A percentile compares a stretch with the other conserved stretches of the same genome.
Evolutionary conservation across 1,140 invertebrate species (phyloP).

Genomic region (Gryon sp.): DNA sequence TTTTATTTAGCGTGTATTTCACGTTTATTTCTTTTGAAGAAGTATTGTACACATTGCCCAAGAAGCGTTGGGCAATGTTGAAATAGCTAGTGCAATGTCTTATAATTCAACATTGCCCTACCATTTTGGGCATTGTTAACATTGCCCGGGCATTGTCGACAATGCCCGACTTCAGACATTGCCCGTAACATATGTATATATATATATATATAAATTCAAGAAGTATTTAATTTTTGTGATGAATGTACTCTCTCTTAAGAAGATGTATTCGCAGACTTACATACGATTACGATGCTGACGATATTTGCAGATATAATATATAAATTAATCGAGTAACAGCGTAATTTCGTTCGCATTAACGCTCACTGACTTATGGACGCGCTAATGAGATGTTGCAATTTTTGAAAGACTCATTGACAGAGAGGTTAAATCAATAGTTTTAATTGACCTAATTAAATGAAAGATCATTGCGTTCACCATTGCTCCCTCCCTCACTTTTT

Average conservation of each 20-base stretch:
- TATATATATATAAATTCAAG: constrained; percentile 37
- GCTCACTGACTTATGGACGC: constrained; percentile 21
- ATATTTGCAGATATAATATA: constrained; percentile 15
- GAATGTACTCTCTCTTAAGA: constrained; percentile 46
- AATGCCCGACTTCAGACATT: too few relatives aligned
- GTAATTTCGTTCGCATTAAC: constrained; percentile 38
- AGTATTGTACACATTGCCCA: too few relatives aligned
- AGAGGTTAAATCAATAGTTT: constrained; percentile 15
- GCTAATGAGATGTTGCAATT: constrained; percentile 45
- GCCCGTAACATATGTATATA: too few relatives aligned
- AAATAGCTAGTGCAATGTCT: too few relatives aligned
- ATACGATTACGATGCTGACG: constrained; percentile 32
- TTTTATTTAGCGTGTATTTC: too few relatives aligned
- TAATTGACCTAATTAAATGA: constrained; percentile 44
- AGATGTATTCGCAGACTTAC: constrained; percentile 35
- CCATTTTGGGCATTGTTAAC: too few relatives aligned
- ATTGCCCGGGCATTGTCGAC: too few relatives aligned
- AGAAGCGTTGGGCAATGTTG: too few relatives aligned
- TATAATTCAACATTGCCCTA: too few relatives aligned
- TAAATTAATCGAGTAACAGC: constrained; percentile 39
- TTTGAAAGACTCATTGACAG: constrained; percentile 14
- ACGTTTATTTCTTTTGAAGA: too few relatives aligned
- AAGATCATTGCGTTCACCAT: too few relatives aligned
- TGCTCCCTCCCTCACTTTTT: too few relatives aligned
- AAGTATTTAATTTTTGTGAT: constrained; percentile 51